These are phyloP conservation scores for Ischnura elegans DNA, from an alignment of 2,888 invertebrate species.

Conservation along the genomic window DNA sequence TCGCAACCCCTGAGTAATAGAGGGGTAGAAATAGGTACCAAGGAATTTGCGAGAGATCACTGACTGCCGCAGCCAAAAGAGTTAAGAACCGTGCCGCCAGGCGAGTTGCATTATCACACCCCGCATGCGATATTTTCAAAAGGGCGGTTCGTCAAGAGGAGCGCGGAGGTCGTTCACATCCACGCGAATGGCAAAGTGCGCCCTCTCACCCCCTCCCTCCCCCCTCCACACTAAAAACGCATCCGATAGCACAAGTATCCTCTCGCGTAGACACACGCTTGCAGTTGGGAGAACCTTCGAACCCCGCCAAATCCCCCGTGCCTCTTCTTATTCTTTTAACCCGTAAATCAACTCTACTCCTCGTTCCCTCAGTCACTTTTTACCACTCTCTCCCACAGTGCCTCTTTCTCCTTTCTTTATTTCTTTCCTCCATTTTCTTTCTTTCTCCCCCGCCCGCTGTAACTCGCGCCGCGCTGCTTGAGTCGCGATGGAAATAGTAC, in stretches of 20 bases:
- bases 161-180: conserved; percentile 26
- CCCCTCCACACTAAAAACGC: not conserved
- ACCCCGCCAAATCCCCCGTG: too few species aligned
- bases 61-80: conserved; percentile 6
- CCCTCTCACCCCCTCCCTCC: not conserved
- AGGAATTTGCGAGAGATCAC: not conserved
- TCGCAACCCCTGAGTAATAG: too few species aligned
- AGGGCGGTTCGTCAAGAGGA: not conserved
- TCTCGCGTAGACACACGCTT: not conserved
- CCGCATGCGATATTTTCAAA: conserved; percentile 1
- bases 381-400: not conserved
- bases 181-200: not conserved
- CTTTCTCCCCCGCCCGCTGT: not conserved
- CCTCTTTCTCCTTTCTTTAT: not conserved
- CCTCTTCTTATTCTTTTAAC: too few species aligned
- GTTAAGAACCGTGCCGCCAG: not conserved
- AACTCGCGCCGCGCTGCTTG: not conserved
- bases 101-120: not conserved
- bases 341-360: not conserved
- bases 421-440: not conserved
- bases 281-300: not conserved
- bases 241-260: not conserved
- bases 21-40: too few species aligned
- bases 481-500: conserved; percentile 55
- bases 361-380: not conserved